Percentiles rank a stretch among this genome's conserved stretches.
These are phyloP conservation scores for Muscicapa adusta DNA, from an alignment of 2,113 vertebrate species.

Conservation along the genomic window DNA sequence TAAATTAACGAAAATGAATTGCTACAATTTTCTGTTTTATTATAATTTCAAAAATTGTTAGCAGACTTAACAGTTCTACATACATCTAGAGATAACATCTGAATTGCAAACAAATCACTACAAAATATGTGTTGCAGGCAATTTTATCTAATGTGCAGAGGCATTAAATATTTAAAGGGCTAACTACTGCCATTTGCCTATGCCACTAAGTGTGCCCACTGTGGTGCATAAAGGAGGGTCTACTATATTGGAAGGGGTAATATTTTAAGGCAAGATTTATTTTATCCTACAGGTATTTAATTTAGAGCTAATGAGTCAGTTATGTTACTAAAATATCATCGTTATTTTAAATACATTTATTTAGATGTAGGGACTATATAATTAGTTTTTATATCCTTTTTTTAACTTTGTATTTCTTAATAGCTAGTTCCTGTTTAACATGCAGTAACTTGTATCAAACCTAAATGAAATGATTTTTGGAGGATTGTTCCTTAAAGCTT, in stretches of 20 bases:
- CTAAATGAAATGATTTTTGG: slow-evolving; percentile 13
- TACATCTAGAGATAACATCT: slow-evolving; percentile 11
- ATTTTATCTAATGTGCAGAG: neutral
- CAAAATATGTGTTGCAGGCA: neutral
- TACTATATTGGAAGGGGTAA: neutral
- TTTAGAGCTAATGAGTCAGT: neutral
- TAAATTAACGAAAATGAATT: slow-evolving; percentile 21
- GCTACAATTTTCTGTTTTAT: slow-evolving; percentile 12
- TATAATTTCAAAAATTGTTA: slow-evolving; percentile 23
- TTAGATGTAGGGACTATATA: neutral
- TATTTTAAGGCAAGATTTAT: neutral
- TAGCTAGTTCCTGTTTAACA: neutral
- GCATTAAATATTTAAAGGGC: neutral
- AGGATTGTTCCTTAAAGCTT: neutral
- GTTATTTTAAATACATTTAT: neutral
- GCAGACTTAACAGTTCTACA: neutral
- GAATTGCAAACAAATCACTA: slow-evolving; percentile 43
- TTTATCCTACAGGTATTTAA: slow-evolving; percentile 7
- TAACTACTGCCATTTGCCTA: neutral
- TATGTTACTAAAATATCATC: neutral
- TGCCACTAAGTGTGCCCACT: neutral
- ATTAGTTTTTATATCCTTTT: neutral
- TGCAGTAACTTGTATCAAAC: neutral
- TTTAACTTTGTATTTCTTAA: neutral
- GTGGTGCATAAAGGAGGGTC: neutral